These are phyloP conservation scores for Salvator merianae DNA, from an alignment of 2,113 vertebrate genomes.

Conservation along the genomic window DNA sequence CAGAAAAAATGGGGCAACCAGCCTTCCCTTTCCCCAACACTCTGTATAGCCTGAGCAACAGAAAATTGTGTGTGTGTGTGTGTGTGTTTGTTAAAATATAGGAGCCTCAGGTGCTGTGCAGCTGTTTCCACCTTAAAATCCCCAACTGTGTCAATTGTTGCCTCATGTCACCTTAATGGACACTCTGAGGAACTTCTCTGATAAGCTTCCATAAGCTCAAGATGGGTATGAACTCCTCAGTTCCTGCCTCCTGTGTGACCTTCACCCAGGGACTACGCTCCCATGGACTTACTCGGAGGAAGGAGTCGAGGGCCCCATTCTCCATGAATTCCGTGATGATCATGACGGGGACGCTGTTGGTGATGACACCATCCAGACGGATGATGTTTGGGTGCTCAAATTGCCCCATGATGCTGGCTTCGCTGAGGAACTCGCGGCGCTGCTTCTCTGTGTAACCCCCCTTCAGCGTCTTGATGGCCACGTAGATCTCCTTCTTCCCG, in stretches of 20 bases:
- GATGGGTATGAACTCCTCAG: background rate
- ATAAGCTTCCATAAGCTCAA: no score
- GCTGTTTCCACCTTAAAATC: no score
- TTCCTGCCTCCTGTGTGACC: background rate
- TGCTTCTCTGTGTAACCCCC: slow-evolving; percentile 36
- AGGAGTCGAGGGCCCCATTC: slow-evolving; percentile 26
- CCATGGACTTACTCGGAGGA: slow-evolving; percentile 5
- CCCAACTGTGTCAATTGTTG: no score
- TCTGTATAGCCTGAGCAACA: no score
- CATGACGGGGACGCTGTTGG: slow-evolving; percentile 25
- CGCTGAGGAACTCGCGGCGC: slow-evolving; percentile 22
- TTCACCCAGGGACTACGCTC: background rate
- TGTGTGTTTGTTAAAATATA: no score
- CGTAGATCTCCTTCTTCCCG: slow-evolving; percentile 27
- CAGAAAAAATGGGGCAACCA: no score
- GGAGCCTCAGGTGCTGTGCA: no score
- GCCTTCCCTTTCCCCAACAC: no score
- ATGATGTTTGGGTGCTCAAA: slow-evolving; percentile 33
- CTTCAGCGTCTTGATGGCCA: slow-evolving; percentile 35
- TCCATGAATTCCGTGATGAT: slow-evolving; percentile 34
- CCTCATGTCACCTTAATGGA: no score
- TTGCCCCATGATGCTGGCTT: slow-evolving; percentile 37
- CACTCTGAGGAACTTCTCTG: no score
- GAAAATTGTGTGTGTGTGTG: no score
- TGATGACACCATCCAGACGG: slow-evolving; percentile 32